Conservation (phyloP, 2,113 vertebrate species). For the Neolamprologus variostigma region DNA sequence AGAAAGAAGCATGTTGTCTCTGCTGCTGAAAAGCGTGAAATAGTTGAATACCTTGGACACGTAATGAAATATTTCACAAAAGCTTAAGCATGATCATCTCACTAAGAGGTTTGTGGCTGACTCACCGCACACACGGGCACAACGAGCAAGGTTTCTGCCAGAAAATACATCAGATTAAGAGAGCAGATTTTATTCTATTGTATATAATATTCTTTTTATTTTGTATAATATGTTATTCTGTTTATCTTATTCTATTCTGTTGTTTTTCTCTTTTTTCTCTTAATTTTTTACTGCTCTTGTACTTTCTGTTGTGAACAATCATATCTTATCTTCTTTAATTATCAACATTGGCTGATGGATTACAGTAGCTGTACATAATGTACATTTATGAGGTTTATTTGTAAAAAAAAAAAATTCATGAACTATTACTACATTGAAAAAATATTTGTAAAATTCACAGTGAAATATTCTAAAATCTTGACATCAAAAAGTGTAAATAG, state of each 20-base stretch:
- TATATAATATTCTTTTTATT: background rate
- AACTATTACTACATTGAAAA: background rate
- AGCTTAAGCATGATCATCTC: background rate
- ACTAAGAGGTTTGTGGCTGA: background rate
- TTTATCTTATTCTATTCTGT: background rate
- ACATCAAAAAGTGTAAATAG: background rate
- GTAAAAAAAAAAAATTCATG: background rate
- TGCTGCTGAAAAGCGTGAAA: background rate
- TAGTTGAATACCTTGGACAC: background rate
- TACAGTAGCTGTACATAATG: background rate
- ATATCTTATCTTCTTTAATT: background rate
- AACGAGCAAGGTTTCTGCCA: background rate
- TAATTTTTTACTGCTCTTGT: background rate
- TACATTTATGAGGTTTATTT: background rate
- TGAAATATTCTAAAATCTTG: background rate
- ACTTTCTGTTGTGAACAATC: background rate
- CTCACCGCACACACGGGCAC: background rate
- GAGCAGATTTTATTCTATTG: background rate
- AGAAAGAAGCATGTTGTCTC: background rate
- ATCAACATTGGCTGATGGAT: background rate
- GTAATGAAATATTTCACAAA: background rate
- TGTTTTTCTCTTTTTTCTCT: background rate
- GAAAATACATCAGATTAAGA: background rate
- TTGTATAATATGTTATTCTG: accelerated
- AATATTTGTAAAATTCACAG: background rate